phyloP scores from a whole-genome alignment of 2,797 vertebrate species.

The Prunella strophiata region DNA sequence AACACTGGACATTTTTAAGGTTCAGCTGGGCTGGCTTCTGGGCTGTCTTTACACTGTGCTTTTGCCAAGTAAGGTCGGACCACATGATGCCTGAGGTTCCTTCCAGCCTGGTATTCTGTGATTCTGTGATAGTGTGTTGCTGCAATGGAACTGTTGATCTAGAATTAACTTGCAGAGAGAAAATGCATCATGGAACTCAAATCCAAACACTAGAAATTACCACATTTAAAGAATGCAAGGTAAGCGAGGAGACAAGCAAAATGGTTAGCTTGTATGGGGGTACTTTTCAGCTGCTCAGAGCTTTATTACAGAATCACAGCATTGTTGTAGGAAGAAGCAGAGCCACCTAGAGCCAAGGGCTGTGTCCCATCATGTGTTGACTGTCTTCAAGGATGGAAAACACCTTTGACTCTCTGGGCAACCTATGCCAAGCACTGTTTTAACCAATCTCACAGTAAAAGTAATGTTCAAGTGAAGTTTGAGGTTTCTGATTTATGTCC shows the following conservation, averaged over 20 bases:
- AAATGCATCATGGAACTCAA: fast-evolving
- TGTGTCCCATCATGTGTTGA: neutral
- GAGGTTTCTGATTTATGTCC: neutral
- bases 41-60: neutral
- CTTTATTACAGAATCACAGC: neutral
- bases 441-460: neutral
- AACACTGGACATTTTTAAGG: neutral
- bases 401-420: neutral
- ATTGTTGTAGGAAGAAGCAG: neutral
- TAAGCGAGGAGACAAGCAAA: neutral
- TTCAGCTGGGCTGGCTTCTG: fast-evolving
- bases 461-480: neutral
- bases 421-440: neutral
- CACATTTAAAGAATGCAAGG: neutral
- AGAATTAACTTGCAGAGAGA: neutral
- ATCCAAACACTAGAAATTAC: neutral
- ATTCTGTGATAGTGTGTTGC: neutral
- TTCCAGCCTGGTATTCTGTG: neutral
- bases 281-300: neutral
- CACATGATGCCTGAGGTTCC: neutral
- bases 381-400: neutral
- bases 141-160: neutral
- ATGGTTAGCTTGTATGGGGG: neutral
- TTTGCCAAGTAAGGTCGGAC: neutral
- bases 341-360: neutral